Evolutionary conservation across 2,797 vertebrate species (phyloP), one percentile per base, ranked within the genome.

Genomic region (Argya squamiceps): DNA sequence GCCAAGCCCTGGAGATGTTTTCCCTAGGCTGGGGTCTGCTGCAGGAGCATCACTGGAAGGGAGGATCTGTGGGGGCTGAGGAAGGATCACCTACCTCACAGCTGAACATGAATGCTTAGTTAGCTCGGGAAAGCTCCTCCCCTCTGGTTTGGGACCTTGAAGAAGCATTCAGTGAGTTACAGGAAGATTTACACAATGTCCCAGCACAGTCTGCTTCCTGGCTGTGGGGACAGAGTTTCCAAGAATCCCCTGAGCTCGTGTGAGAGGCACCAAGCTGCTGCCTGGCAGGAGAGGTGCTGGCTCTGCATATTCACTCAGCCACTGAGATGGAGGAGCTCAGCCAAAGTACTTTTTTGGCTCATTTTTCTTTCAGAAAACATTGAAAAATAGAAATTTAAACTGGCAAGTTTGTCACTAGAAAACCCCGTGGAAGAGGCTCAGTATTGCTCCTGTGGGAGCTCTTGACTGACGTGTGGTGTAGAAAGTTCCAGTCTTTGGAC

Each of bases 141-240:
- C 27, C 12, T 58, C 62, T 47, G 30, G 23, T 91, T 19, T 47
- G 85, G 81, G 79, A 76, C 88, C 69, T 79, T 5, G 7, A 73
- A 93, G 85, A 52, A 84, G 60, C 43, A 6, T 37, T 88, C 11
- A 14, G n/a, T 20, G 60, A 75, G 18, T 74, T 84, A 87, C 58
- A 79, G 94, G 92, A 94, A 92, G 74, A 64, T 92, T 93, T 84
- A 36, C 78, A 53, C 46, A 49, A 75, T 64, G 87, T 95, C 81
- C 67, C 76, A 56, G 63, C 1, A 10, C 20, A 19, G 83, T 56
- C 65, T 78, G 70, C 55, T 93, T 95, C 92, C 93, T 89, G 87
- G 55, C 70, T 1, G 1, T 63, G 81, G 75, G 77, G 90, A 92
- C 68, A 27, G 46, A 22, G 55, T 79, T 93, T 95, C 93, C 95